Evolutionary conservation across 1,140 invertebrate genomes (phyloP), one percentile per base, ranked within the genome.

Genomic region (Drosophila bipectinata): DNA sequence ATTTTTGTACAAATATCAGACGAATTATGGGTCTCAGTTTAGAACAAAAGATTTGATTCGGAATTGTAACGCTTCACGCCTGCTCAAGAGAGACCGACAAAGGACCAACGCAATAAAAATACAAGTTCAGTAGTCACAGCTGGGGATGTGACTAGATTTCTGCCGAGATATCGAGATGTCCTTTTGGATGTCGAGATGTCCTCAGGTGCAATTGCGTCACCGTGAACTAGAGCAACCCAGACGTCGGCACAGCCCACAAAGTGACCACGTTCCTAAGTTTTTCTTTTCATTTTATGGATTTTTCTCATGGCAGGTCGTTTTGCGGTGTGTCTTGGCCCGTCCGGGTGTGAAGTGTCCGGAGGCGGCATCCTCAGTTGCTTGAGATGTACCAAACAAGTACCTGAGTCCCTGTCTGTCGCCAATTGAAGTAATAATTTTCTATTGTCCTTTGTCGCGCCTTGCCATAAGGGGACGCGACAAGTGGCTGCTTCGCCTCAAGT

Each of bases 351-450:
- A 85, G 72, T 73, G 60, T 48, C 57, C 49, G 71, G 53, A 68
- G 82, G 82, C 82, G 74, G 77, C 62, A 54, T 58, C 41, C 39
- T 77, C 37, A 67, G 73, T 66, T 61, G 74, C 79, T 66, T 76
- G 66, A 79, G 79, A 69, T 77, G 72, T 67, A 54, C 18, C 18
- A 18, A 1, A 18, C 41, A 18, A 26, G 56, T 54, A 54, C 71
- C 68, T 64, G 60, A 41, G 7, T 8, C 41, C 6, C 44, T 14
- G 47, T 32, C 54, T 84, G 77, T 87, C 78, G 82, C 83, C 83
- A 87, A 88, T 87, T 87, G 78, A 82, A 87, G 83, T 72, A 87
- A 88, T 87, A 87, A 88, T 87, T 79, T 72, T 87, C 66, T 82
- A 79, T 87, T 87, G 82, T 72, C 59, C 47, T 44, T 53, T 66